These are phyloP conservation scores for Hiodon alosoides DNA, from an alignment of 2,113 vertebrate species.

Conservation along the genomic window DNA sequence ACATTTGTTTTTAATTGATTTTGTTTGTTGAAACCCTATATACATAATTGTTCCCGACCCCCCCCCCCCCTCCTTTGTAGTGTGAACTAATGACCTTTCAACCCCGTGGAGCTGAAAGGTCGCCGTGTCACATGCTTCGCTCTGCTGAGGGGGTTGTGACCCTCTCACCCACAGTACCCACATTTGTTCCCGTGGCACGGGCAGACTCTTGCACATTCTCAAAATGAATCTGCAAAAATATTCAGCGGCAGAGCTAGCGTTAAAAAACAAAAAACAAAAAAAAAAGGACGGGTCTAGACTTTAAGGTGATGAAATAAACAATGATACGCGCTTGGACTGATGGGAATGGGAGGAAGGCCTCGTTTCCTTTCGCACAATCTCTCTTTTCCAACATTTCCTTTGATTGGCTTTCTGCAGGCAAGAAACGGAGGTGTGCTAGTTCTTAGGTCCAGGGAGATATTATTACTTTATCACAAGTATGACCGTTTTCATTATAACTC, in stretches of 20 bases:
- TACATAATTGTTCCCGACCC: background rate
- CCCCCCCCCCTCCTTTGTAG: background rate
- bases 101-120: background rate
- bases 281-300: background rate
- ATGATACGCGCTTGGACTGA: background rate
- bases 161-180: background rate
- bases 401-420: background rate
- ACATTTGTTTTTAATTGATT: background rate
- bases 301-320: background rate
- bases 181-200: background rate
- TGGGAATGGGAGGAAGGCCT: background rate
- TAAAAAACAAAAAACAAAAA: background rate
- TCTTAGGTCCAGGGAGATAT: background rate
- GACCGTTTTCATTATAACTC: background rate
- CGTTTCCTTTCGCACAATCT: background rate
- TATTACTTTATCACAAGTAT: background rate
- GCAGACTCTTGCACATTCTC: background rate
- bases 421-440: background rate
- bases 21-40: background rate
- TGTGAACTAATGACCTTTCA: constrained; percentile 2
- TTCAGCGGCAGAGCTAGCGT: background rate
- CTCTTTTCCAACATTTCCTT: background rate
- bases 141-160: background rate
- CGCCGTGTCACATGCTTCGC: background rate
- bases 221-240: background rate